Conservation (phyloP, 2,113 vertebrate species). For the Spermophilus dauricus region DNA sequence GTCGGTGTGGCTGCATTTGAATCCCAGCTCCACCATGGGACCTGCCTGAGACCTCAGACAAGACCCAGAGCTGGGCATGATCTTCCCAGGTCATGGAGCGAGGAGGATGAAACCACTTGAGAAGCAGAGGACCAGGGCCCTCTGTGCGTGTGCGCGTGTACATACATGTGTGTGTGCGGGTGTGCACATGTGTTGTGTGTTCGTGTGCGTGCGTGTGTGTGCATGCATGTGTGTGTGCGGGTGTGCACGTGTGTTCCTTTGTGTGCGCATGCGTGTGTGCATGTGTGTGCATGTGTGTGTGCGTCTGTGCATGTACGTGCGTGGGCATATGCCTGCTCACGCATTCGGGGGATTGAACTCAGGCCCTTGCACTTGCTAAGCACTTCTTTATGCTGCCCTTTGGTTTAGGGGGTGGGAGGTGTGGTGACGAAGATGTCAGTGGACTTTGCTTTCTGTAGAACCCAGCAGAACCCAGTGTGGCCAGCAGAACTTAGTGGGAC, state of each 20-base stretch:
- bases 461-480: not conserved
- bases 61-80: not conserved
- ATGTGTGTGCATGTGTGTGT: not conserved
- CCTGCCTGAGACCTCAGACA: not conserved
- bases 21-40: not conserved
- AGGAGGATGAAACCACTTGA: no score
- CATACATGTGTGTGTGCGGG: not conserved
- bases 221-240: not conserved
- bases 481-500: not conserved
- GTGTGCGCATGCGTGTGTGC: no score
- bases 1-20: not conserved
- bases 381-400: not conserved
- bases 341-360: not conserved
- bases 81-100: fast-evolving
- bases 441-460: not conserved
- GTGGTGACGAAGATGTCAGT: no score
- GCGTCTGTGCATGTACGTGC: no score
- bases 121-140: no score
- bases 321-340: no score
- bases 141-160: no score
- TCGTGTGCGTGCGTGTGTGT: no score
- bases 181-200: no score
- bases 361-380: not conserved
- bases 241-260: no score
- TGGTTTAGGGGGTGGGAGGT: not conserved